Conservation (phyloP, 2,113 vertebrate species). For the Peromyscus leucopus region DNA sequence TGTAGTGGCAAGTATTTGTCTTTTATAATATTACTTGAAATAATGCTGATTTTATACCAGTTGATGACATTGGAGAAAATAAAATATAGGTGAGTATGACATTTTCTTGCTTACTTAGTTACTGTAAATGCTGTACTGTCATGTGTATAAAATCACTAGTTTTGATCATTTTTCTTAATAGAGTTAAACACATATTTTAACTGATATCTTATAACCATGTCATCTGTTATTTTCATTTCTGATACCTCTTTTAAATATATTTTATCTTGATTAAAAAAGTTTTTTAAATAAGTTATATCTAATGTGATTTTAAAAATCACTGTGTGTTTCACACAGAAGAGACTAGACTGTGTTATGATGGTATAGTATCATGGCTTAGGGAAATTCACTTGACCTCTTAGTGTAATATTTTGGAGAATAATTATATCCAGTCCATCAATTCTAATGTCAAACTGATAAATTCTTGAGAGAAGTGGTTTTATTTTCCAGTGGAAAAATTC, state of each 20-base stretch:
- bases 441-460: constrained; percentile 72
- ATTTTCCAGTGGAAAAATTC: constrained; percentile 51
- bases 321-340: neutral
- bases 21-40: constrained; percentile 18
- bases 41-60: neutral
- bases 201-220: neutral
- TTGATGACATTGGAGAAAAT: neutral
- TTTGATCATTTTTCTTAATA: neutral
- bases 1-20: neutral
- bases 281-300: neutral
- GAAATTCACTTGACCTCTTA: constrained; percentile 65
- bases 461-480: constrained; percentile 14
- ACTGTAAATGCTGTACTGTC: neutral
- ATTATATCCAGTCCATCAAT: constrained; percentile 64
- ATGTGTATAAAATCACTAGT: neutral
- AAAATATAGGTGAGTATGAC: neutral
- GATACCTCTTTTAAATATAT: neutral
- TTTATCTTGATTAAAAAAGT: neutral
- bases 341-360: neutral
- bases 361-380: neutral
- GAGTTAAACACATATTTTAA: neutral
- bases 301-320: neutral
- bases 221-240: neutral
- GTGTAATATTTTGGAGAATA: constrained; percentile 68
- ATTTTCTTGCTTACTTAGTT: neutral